These are phyloP conservation scores for Drepana arcuata DNA, from an alignment of 1,140 invertebrate species.

Conservation along the genomic window DNA sequence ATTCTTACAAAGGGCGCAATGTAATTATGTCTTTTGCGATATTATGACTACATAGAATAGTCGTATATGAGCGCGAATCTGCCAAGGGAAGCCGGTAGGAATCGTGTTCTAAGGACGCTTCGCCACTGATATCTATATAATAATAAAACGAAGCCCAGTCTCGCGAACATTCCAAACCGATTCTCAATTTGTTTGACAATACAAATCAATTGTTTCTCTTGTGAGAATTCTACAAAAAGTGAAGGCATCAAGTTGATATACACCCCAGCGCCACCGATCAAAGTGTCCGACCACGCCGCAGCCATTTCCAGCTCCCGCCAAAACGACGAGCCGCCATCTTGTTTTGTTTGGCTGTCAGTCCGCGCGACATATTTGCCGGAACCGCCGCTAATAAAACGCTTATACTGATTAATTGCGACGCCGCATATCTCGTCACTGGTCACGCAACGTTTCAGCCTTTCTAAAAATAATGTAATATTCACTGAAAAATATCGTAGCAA, in stretches of 20 bases:
- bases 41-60: too few species aligned
- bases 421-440: conserved; percentile 8
- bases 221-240: too few species aligned
- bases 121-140: neutral
- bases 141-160: neutral
- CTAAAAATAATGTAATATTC: too few species aligned
- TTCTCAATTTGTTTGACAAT: neutral
- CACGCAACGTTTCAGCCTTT: neutral
- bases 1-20: too few species aligned
- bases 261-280: too few species aligned
- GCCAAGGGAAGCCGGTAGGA: too few species aligned
- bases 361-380: conserved; percentile 32
- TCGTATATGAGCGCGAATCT: too few species aligned
- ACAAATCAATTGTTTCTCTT: neutral
- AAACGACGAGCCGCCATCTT: conserved; percentile 29
- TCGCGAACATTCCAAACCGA: neutral
- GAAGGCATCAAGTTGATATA: too few species aligned
- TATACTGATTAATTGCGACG: conserved; percentile 40
- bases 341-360: conserved; percentile 29
- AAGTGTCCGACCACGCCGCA: conserved; percentile 20
- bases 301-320: conserved; percentile 30
- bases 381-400: conserved; percentile 44
- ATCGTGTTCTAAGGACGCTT: too few species aligned
- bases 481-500: too few species aligned
- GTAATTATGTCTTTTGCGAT: too few species aligned